Percentiles rank a stretch among this genome's conserved stretches.
Evolutionary conservation across 2,888 invertebrate species (phyloP).

Genomic region (Macrosoma leucophasiata): DNA sequence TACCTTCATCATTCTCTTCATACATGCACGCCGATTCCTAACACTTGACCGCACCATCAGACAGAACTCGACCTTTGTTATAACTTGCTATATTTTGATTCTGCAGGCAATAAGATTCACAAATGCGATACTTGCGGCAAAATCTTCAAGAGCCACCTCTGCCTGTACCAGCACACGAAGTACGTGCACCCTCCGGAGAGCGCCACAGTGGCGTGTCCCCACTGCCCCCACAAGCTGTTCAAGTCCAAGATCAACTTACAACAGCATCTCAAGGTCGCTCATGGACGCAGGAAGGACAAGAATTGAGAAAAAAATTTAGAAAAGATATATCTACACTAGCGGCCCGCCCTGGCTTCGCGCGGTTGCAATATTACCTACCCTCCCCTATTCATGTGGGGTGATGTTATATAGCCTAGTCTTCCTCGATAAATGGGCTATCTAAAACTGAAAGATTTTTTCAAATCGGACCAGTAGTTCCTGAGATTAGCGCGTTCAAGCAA

Average conservation of each 20-base stretch:
- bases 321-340: too few species aligned
- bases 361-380: too few species aligned
- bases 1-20: not conserved
- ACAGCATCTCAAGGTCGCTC: slow-evolving; percentile 35
- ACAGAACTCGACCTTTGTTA: too few species aligned
- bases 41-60: not conserved
- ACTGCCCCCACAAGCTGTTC: slow-evolving; percentile 35
- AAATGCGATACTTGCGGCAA: slow-evolving; percentile 34
- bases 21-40: not conserved
- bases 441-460: too few species aligned
- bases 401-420: too few species aligned
- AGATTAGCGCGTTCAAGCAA: too few species aligned
- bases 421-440: too few species aligned
- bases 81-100: too few species aligned
- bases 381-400: too few species aligned
- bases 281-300: slow-evolving; percentile 11
- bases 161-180: slow-evolving; percentile 38
- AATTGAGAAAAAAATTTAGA: slow-evolving; percentile 1
- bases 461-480: too few species aligned
- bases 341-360: too few species aligned
- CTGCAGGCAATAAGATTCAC: slow-evolving; percentile 35
- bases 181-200: slow-evolving; percentile 38
- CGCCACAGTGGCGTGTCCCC: slow-evolving; percentile 34
- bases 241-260: slow-evolving; percentile 35
- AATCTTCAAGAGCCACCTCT: slow-evolving; percentile 36